Evolutionary conservation across 2,888 invertebrate species (phyloP).

Genomic region (Keiferia lycopersicella): DNA sequence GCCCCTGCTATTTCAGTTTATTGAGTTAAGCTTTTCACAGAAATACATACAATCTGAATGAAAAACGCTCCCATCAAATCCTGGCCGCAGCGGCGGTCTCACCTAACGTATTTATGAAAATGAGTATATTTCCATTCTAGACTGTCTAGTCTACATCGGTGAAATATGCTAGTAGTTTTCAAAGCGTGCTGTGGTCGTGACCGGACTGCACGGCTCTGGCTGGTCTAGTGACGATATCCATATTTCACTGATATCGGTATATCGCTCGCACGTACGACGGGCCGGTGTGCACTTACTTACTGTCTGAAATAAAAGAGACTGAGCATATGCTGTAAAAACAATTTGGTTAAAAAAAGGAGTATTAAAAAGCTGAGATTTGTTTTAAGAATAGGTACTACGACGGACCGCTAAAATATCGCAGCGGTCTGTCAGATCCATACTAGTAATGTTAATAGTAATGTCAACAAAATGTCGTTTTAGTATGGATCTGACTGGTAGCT

Average conservation of each 20-base stretch:
- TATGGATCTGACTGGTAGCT: no score
- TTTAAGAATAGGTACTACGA: no score
- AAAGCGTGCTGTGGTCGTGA: conserved; percentile 44
- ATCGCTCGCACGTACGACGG: conserved; percentile 45
- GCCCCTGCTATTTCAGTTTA: no score
- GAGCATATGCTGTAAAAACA: neutral
- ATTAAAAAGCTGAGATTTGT: no score
- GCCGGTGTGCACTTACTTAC: neutral
- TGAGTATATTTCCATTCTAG: conserved; percentile 8
- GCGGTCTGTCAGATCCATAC: no score
- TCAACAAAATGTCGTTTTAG: no score
- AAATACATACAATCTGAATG: no score
- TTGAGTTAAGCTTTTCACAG: no score
- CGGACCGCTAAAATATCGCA: no score
- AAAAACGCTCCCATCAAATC: neutral
- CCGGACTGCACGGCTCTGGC: conserved; percentile 40
- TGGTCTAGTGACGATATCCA: conserved; percentile 56
- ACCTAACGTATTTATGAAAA: conserved; percentile 3
- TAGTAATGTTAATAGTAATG: no score
- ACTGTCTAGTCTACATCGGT: conserved; percentile 5
- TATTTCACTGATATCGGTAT: conserved; percentile 59
- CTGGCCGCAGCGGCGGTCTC: no score
- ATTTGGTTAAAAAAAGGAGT: no score
- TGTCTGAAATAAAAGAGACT: neutral
- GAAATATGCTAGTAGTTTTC: conserved; percentile 31